Conservation (phyloP, 2,888 invertebrate genomes). For the Netelia inedita region DNA sequence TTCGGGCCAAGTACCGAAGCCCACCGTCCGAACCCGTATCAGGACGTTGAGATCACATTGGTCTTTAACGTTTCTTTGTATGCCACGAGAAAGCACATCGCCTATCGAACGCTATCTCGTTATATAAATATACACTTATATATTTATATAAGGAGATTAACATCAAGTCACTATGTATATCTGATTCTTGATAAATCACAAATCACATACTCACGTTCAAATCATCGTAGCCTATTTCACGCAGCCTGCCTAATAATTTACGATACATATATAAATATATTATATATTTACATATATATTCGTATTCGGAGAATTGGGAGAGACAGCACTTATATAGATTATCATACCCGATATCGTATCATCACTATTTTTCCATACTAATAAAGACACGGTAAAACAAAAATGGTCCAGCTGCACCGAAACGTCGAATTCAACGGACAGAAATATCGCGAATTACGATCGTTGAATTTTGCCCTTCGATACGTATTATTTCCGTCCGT, state of each 20-base stretch:
- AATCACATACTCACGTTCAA: constrained; percentile 59
- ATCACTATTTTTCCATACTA: constrained; percentile 65
- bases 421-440: constrained; percentile 25
- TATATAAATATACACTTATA: constrained; percentile 16
- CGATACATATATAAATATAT: constrained; percentile 53
- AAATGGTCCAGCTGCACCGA: constrained; percentile 49
- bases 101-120: constrained; percentile 69
- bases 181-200: constrained; percentile 47
- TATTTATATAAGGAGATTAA: background rate
- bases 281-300: constrained; percentile 62
- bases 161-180: constrained; percentile 39
- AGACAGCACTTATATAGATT: constrained; percentile 57
- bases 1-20: constrained; percentile 91
- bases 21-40: constrained; percentile 88
- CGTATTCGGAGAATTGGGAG: constrained; percentile 51
- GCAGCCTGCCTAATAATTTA: constrained; percentile 67
- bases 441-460: constrained; percentile 5
- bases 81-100: constrained; percentile 76
- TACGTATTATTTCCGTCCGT: background rate
- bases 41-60: constrained; percentile 75
- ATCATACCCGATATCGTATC: background rate
- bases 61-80: background rate
- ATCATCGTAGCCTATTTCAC: constrained; percentile 68
- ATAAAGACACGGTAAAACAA: constrained; percentile 42
- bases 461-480: background rate